Evolutionary conservation across 1,140 invertebrate species (phyloP), one percentile per base, ranked within the genome.

Genomic region (Oppia nitens): DNA sequence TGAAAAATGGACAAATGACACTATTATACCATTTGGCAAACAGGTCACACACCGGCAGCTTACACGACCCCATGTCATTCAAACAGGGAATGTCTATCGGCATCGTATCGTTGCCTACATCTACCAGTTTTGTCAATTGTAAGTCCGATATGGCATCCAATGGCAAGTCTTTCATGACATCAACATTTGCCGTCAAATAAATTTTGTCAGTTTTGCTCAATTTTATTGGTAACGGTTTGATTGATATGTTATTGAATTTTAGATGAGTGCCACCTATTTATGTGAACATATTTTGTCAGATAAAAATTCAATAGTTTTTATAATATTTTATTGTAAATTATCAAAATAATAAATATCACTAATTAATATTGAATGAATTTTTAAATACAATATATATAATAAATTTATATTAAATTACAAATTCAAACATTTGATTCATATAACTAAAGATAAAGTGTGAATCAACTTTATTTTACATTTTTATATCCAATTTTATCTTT

Each of bases 1-100:
- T 53, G 9, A 56, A 17, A 23, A 56, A 49, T 23, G 55, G 55
- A 56, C 55, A 56, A 21, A 56, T 11, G 28, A 56, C 47, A 28
- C 47, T 32, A 45, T 56, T 56, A 32, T 56, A 56, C 55, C 55
- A 56, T 20, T 32, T 26, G 21, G 12, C 11, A 21, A 56, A 56
- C 4, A 56, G 32, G 21, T 56, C 55, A 29, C 55, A 56, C 11
- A 56, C 28, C 21, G 51, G 51, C 28, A 56, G 21, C 11, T 4
- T 20, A 21, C 55, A 56, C 21, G 32, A 47, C 21, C 55, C 55
- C 32, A 56, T 53, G 14, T 29, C 55, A 25, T 56, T 32, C 28
- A 56, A 11, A 25, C 55, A 56, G 28, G 55, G 55, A 6, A 56
- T 17, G 2, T 27, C 11, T 3, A 56, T 14, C 11, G 3, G 3